Conservation (phyloP, 2,888 invertebrate species). For the Helicoverpa assulta region DNA sequence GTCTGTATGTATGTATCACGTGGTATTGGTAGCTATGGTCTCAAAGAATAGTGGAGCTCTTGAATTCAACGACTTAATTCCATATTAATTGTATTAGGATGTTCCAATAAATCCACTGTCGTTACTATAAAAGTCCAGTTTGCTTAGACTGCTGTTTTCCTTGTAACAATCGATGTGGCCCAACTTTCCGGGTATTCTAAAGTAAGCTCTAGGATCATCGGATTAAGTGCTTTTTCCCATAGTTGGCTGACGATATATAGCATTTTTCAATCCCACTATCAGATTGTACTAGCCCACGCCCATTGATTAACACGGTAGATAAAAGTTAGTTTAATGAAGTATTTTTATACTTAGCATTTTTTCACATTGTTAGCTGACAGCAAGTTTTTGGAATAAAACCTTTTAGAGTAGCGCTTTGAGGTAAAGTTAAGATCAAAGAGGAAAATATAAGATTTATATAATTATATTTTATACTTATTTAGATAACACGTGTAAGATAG, state of each 20-base stretch:
- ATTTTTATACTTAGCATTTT: slow-evolving; percentile 85
- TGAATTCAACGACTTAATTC: slow-evolving; percentile 79
- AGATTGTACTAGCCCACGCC: slow-evolving; percentile 83
- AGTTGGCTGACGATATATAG: slow-evolving; percentile 37
- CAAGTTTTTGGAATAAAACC: slow-evolving; percentile 63
- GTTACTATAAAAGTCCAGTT: slow-evolving; percentile 80
- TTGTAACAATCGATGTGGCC: slow-evolving; percentile 57
- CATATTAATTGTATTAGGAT: slow-evolving; percentile 81
- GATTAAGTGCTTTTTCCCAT: slow-evolving; percentile 44
- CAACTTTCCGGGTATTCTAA: slow-evolving; percentile 38
- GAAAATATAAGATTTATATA: not conserved
- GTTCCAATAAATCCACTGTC: slow-evolving; percentile 82
- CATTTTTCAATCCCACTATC: slow-evolving; percentile 66
- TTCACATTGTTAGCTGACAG: slow-evolving; percentile 84
- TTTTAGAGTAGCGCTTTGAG: slow-evolving; percentile 43
- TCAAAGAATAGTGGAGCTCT: slow-evolving; percentile 56
- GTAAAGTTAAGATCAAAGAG: not conserved
- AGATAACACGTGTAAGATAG: not conserved
- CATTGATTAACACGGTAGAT: slow-evolving; percentile 86
- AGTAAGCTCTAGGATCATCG: slow-evolving; percentile 44
- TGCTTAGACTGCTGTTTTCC: slow-evolving; percentile 73
- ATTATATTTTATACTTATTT: not conserved
- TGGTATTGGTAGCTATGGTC: slow-evolving; percentile 22
- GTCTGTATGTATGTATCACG: slow-evolving; percentile 10
- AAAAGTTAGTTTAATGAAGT: slow-evolving; percentile 85